A percentile compares a stretch with the other conserved stretches of the same genome.
Conservation (phyloP, 2,113 vertebrate genomes). For the Labrus mixtus region DNA sequence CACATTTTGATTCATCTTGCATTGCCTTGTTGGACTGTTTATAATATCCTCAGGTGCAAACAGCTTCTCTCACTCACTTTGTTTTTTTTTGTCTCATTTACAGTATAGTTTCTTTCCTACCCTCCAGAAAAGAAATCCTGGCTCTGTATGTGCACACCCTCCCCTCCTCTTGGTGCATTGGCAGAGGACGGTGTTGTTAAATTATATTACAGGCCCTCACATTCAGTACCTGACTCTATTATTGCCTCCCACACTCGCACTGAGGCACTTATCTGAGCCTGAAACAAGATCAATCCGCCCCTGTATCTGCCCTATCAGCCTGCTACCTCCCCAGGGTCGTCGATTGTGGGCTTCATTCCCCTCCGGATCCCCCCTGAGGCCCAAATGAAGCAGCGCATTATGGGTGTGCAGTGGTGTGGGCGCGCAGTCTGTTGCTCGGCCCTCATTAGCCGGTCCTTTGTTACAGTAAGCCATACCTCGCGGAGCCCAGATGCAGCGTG, state of each 20-base stretch:
- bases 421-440: conserved; percentile 63
- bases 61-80: conserved; percentile 6
- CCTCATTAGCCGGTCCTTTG: conserved; percentile 80
- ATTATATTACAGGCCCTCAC: conserved; percentile 34
- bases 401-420: conserved; percentile 64
- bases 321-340: conserved; percentile 10
- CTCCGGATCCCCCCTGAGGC: conserved; percentile 28
- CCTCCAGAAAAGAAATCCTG: conserved; percentile 14
- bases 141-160: not conserved
- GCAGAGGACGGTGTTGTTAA: conserved; percentile 24
- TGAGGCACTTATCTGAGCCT: conserved; percentile 22
- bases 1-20: not conserved
- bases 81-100: not conserved
- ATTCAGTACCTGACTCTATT: conserved; percentile 21
- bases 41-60: conserved; percentile 32
- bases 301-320: conserved; percentile 21
- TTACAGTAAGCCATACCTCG: conserved; percentile 79
- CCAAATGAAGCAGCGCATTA: conserved; percentile 57
- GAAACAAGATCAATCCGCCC: conserved; percentile 34
- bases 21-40: conserved; percentile 16
- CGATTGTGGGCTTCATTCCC: conserved; percentile 30
- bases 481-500: conserved; percentile 78
- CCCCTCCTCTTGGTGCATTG: not conserved
- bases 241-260: conserved; percentile 21
- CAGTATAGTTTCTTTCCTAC: conserved; percentile 4